Base-by-base conservation (phyloP, 2,888 invertebrate species). In the Ichneumon xanthorius region DNA sequence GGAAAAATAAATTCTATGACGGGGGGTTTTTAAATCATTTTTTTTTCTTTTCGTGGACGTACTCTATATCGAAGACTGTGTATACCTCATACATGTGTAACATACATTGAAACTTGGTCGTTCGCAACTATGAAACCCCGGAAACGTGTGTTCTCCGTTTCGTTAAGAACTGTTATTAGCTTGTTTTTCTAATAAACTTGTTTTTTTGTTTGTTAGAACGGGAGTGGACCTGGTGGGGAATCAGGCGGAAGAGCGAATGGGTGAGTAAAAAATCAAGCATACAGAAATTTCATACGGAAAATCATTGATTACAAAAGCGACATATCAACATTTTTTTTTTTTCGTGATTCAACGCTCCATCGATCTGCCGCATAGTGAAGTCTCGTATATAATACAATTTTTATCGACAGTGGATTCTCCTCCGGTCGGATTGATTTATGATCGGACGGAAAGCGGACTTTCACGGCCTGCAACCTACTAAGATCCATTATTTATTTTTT, bases 171-270 rank as follows among this genome's bases (percentile, higher is more conserved):
- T 92, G 92, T 93, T 93, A 91, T 89, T 91, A 90, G 91, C 91
- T 91, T 92, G 90, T 93, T 92, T 92, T 92, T 87, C 83, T 91
- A 92, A 93, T 93, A 93, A 94, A 94, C 94, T 94, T 94, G 95
- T 95, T 95, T 95, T 95, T 95, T 95, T 96, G 95, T 94, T 96
- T 97, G 96, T 95, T 96, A 98, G 98, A 98, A 97, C 96, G 97
- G 97, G 88, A 96, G 96, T 90, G 97, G 96, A 80, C 95, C 97
- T 87, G 97, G 96, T 86, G 96, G 96, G 84, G 98, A 98, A 90
- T 96, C 97, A 88, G 96, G 96, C 72, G 96, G 97, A 86, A 95
- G 98, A 87, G 96, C 96, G 73, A 97, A 97, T 96, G 98, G 98
- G 97, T 97, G 95, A 95, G 97, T 96, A 84, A 61, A 16, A 1